Base-by-base conservation (phyloP, 2,113 vertebrate species). In the Cyanoramphus novaezelandiae region DNA sequence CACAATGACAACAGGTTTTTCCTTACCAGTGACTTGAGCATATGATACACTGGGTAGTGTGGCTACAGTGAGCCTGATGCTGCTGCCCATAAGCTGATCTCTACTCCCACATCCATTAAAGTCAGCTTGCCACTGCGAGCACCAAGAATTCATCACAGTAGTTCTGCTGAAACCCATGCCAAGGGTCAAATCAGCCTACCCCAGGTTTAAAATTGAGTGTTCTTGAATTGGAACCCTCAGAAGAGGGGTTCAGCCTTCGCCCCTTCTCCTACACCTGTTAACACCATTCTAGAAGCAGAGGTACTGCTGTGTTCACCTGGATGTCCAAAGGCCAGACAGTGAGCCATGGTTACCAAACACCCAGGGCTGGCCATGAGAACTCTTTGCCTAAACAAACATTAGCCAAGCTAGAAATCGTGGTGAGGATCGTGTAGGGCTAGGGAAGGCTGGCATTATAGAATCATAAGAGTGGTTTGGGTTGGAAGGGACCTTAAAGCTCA, bases 331-430 rank as follows among this genome's bases (percentile, higher is more conserved):
- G 62, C n/a, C 71, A 47, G 52, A 35, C 11, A 10, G 53, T 6
- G 19, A 64, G 43, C 65, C 8, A 5, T 2, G 20, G 29, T 20
- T 46, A 35, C 53, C 28, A 15, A 68, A 77, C 18, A 46, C 46
- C 29, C 16, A 17, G n/a, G 0, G 1, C 57, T 6, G 2, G 76
- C 43, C 64, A 41, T 3, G 11, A 6, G 33, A 52, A 35, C 21
- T 64, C 52, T 24, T 55, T 39, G 43, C 31, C 84, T 82, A 57
- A 89, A 57, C 60, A 86, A 81, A 86, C 16, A 35, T 65, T 72
- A 86, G 82, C 39, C 67, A 47, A 52, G 67, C 16, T 49, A 67
- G 65, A 44, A 31, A 49, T 28, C 35, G 43, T 14, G 41, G 11
- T 67, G 55, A 46, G 41, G 74, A 83, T 65, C 59, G 25, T 1